Percentiles rank a stretch among this genome's conserved stretches.
phyloP scores from a whole-genome alignment of 92 coral and sea anemone species.

The Pocillopora grandis region DNA sequence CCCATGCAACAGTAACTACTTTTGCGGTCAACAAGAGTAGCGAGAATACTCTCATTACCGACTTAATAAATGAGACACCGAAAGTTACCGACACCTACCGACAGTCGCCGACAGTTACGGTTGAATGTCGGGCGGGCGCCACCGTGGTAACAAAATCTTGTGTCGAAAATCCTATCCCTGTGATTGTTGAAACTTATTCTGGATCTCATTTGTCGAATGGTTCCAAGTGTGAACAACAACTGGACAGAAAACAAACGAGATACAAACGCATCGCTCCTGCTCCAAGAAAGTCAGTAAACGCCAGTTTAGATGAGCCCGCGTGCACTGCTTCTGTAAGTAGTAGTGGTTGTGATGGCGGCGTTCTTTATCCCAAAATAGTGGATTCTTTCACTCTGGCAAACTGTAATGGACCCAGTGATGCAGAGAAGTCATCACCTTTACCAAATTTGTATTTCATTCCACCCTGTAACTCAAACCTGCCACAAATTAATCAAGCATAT shows the following conservation, averaged over 20 bases:
- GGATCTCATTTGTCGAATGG: background rate
- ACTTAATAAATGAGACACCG: background rate
- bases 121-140: background rate
- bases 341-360: background rate
- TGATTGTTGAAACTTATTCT: background rate
- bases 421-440: background rate
- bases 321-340: background rate
- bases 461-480: background rate
- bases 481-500: conserved; percentile 6
- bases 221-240: background rate
- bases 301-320: background rate
- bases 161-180: background rate
- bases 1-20: background rate
- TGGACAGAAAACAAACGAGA: background rate
- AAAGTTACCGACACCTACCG: background rate
- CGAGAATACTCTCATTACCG: no score
- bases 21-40: background rate
- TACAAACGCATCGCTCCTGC: conserved; percentile 21
- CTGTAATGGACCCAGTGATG: background rate
- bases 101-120: background rate
- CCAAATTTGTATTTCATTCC: background rate
- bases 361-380: conserved; percentile 17
- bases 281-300: conserved; percentile 1
- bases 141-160: background rate
- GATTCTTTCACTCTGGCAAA: conserved; percentile 17